These are phyloP conservation scores for Calliopsis andreniformis DNA, from an alignment of 1,140 invertebrate species.

Conservation along the genomic window DNA sequence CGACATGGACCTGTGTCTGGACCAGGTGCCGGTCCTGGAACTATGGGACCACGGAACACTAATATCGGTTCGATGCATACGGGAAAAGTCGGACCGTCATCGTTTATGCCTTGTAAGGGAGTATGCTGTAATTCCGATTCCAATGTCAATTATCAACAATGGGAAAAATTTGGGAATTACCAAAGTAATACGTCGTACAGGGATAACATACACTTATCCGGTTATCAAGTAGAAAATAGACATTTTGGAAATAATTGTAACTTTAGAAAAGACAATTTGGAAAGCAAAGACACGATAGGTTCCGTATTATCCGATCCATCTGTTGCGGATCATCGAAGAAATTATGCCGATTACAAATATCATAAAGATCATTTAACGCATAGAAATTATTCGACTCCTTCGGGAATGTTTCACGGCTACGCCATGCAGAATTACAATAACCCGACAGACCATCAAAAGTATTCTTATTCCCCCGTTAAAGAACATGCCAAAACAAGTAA, in stretches of 20 bases:
- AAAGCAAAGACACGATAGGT: constrained; percentile 62
- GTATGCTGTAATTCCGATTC: constrained; percentile 74
- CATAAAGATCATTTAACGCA: constrained; percentile 69
- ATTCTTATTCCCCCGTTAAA: constrained; percentile 71
- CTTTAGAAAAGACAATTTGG: constrained; percentile 71
- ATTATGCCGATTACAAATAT: constrained; percentile 73
- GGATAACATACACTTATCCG: constrained; percentile 69
- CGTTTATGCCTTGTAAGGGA: constrained; percentile 74
- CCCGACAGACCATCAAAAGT: constrained; percentile 74
- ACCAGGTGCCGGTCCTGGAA: constrained; percentile 14
- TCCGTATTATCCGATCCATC: constrained; percentile 32
- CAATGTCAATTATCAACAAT: constrained; percentile 71
- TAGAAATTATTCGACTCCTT: constrained; percentile 67
- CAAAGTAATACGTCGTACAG: constrained; percentile 69
- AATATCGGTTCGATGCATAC: constrained; percentile 58
- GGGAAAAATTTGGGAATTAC: constrained; percentile 76
- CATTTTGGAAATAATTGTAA: constrained; percentile 68
- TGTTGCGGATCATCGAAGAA: constrained; percentile 69
- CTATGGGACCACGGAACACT: constrained; percentile 51
- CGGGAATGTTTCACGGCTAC: constrained; percentile 72
- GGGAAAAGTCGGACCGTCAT: constrained; percentile 57
- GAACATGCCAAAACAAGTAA: constrained; percentile 67
- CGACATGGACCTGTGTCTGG: constrained; percentile 16
- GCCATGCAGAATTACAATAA: constrained; percentile 74
- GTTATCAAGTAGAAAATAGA: constrained; percentile 66